Percentiles rank a stretch among this genome's conserved stretches.
phyloP scores from a whole-genome alignment of 2,888 invertebrate genomes.

The Clunio marinus region DNA sequence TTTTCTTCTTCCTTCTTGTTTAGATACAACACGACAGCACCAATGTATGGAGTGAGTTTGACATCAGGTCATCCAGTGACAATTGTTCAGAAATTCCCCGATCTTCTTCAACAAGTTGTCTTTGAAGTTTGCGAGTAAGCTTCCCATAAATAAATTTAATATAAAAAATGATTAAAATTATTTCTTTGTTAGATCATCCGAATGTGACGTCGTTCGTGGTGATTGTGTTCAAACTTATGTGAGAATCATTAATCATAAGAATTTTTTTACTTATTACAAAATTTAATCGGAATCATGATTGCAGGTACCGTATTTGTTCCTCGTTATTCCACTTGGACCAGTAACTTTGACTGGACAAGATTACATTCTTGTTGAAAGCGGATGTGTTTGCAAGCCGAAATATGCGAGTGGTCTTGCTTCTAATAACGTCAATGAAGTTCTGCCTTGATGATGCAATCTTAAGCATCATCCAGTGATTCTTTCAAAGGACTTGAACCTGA shows the following conservation, averaged over 20 bases:
- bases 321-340: constrained; percentile 85
- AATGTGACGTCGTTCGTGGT: constrained; percentile 83
- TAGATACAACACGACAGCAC: constrained; percentile 86
- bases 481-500: background rate
- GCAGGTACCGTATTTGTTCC: constrained; percentile 85
- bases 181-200: constrained; percentile 65
- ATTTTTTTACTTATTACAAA: too few relatives aligned
- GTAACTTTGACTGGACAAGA: constrained; percentile 89
- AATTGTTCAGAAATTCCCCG: constrained; percentile 91
- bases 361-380: constrained; percentile 90
- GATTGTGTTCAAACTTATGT: constrained; percentile 86
- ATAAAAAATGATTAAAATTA: too few relatives aligned
- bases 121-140: constrained; percentile 91
- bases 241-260: too few relatives aligned
- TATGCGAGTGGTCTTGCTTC: constrained; percentile 46
- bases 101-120: constrained; percentile 85
- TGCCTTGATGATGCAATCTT: constrained; percentile 13
- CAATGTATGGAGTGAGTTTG: constrained; percentile 90
- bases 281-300: too few relatives aligned
- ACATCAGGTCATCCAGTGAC: constrained; percentile 91
- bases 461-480: constrained; percentile 15
- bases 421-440: constrained; percentile 7
- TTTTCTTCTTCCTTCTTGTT: background rate
- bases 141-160: background rate
- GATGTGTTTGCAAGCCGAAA: constrained; percentile 78